Evolutionary conservation across 2,888 invertebrate genomes (phyloP).

Genomic region (Ichneumon xanthorius): DNA sequence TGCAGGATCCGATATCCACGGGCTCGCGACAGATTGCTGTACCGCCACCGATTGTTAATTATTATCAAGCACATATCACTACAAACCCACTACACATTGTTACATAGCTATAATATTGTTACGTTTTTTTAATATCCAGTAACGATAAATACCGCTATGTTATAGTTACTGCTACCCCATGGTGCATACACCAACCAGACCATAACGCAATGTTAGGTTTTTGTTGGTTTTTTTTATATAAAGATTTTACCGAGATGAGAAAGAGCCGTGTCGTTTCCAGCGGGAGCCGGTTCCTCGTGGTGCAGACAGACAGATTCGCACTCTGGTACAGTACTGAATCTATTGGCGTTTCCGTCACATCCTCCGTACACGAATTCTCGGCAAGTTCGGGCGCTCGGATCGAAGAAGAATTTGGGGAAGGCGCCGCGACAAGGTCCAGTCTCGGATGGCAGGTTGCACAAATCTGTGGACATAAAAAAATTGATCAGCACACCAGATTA

Average conservation of each 20-base stretch:
- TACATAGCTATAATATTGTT: not conserved
- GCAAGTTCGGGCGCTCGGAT: constrained; percentile 88
- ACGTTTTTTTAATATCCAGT: not conserved
- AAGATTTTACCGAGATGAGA: constrained; percentile 80
- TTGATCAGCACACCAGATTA: not conserved
- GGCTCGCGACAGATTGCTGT: constrained; percentile 89
- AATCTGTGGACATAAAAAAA: constrained; percentile 86
- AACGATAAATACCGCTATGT: not conserved
- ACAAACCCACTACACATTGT: not conserved
- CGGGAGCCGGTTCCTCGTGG: constrained; percentile 86
- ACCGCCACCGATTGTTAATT: constrained; percentile 72
- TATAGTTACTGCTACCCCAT: too few relatives aligned
- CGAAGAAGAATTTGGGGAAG: constrained; percentile 90
- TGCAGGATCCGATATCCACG: constrained; percentile 88
- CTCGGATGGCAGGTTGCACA: constrained; percentile 89
- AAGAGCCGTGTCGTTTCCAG: constrained; percentile 82
- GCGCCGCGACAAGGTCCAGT: constrained; percentile 90
- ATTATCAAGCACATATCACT: constrained; percentile 17
- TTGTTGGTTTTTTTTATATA: not conserved
- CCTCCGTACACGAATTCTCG: constrained; percentile 92
- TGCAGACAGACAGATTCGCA: constrained; percentile 91
- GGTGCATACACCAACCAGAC: too few relatives aligned
- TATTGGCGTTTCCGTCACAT: constrained; percentile 93
- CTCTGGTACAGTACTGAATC: constrained; percentile 91
- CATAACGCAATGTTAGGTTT: too few relatives aligned